phyloP scores from a whole-genome alignment of 2,113 vertebrate species.

The Urocitellus parryii region DNA sequence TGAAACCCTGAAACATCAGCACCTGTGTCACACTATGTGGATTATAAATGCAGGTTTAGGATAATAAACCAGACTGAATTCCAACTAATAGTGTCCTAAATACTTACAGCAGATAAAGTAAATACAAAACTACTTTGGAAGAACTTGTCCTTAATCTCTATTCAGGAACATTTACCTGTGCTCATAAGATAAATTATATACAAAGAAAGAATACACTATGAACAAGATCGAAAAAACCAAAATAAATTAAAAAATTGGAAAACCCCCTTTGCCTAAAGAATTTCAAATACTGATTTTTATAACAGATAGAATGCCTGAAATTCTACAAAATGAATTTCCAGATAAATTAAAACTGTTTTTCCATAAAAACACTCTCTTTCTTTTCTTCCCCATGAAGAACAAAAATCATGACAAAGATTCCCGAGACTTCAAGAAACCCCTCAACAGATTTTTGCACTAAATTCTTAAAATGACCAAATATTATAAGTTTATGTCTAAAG shows the following conservation, averaged over 20 bases:
- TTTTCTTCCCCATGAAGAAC: not conserved
- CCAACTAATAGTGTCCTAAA: not conserved
- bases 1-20: not conserved
- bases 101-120: not conserved
- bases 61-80: slow-evolving; percentile 23
- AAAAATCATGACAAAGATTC: slow-evolving; percentile 2
- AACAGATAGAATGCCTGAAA: not conserved
- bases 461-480: not conserved
- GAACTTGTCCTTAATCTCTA: not conserved
- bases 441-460: not conserved
- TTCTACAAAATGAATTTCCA: not conserved
- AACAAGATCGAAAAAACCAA: slow-evolving; percentile 26
- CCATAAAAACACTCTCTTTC: not conserved
- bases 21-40: not conserved
- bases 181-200: not conserved
- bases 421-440: slow-evolving; percentile 6
- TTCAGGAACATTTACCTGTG: not conserved
- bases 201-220: not conserved
- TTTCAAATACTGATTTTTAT: slow-evolving; percentile 25
- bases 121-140: not conserved
- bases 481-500: not conserved
- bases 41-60: not conserved
- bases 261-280: not conserved
- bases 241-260: not conserved
- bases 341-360: not conserved